A percentile compares a stretch with the other conserved stretches of the same genome.
These are phyloP conservation scores for Aspidiotus destructor DNA, from an alignment of 2,888 invertebrate species.

Conservation along the genomic window DNA sequence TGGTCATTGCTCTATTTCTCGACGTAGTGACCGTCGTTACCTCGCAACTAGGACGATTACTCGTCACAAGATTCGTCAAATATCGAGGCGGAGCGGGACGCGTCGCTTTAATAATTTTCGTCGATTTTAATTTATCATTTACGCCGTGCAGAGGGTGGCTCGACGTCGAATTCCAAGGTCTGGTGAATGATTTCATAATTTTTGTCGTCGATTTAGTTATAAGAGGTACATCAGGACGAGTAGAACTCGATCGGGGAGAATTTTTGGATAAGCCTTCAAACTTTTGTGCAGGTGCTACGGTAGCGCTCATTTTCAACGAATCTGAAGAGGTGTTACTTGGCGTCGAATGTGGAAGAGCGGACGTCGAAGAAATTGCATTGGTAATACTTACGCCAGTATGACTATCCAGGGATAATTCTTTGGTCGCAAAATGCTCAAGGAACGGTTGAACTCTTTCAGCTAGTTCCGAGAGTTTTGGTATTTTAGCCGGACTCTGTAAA, in stretches of 20 bases:
- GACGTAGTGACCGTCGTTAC: conserved; percentile 38
- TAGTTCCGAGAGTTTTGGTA: conserved; percentile 2
- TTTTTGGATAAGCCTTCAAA: not conserved
- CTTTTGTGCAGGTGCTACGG: not conserved
- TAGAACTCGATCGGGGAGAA: not conserved
- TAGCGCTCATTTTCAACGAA: not conserved
- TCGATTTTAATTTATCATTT: not conserved
- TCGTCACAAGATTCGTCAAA: conserved; percentile 50
- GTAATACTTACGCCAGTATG: not conserved
- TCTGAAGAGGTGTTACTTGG: not conserved
- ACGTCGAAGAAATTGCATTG: not conserved
- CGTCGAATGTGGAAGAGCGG: not conserved
- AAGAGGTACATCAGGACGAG: not conserved
- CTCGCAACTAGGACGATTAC: conserved; percentile 53
- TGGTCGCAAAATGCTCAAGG: not conserved
- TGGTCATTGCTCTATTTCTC: not conserved
- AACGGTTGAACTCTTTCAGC: not conserved
- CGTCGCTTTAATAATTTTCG: conserved; percentile 50
- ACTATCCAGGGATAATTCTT: not conserved
- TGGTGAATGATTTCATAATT: conserved; percentile 8
- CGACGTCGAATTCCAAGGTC: conserved; percentile 9
- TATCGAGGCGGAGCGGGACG: conserved; percentile 46
- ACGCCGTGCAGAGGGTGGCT: not conserved
- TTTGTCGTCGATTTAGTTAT: conserved; percentile 9
- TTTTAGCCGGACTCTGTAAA: conserved; percentile 10